phyloP scores from a whole-genome alignment of 2,888 invertebrate species.

The Mythimna albipuncta region DNA sequence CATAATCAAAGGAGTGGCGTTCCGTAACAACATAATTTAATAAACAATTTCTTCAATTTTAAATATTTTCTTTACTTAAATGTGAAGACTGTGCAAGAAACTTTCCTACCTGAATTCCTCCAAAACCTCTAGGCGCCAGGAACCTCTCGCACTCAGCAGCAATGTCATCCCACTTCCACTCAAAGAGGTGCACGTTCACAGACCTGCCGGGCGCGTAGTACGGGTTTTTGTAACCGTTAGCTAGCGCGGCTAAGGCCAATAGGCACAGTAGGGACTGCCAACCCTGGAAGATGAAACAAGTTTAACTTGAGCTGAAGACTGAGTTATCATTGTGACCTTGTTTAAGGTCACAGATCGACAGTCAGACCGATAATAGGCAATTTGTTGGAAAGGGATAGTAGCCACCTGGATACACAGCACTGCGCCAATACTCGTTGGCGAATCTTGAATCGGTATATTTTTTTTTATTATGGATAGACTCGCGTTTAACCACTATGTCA shows the following conservation, averaged over 20 bases:
- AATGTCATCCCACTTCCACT: constrained; percentile 94
- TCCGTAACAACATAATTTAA: too few species aligned
- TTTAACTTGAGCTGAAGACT: background rate
- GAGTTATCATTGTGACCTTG: background rate
- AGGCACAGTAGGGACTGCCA: constrained; percentile 61
- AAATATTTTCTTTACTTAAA: too few species aligned
- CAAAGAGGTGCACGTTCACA: constrained; percentile 92
- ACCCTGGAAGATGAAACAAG: constrained; percentile 40
- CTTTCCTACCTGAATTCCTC: constrained; percentile 91
- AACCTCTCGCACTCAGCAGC: constrained; percentile 93
- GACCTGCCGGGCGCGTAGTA: constrained; percentile 84
- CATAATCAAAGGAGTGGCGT: too few species aligned
- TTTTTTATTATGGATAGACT: too few species aligned
- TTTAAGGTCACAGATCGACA: background rate
- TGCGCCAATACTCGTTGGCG: too few species aligned
- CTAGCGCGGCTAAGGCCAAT: constrained; percentile 57
- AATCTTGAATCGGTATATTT: too few species aligned
- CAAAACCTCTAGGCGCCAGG: constrained; percentile 92
- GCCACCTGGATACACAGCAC: too few species aligned
- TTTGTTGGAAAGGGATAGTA: background rate
- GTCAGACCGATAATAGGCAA: background rate
- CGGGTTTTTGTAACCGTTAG: constrained; percentile 82
- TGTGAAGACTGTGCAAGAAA: too few species aligned
- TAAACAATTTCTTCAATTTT: too few species aligned
- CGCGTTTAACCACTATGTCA: too few species aligned